A percentile compares a stretch with the other conserved stretches of the same genome.
Conservation (phyloP, 2,888 invertebrate genomes). For the Caenorhabditis doughertyi region DNA sequence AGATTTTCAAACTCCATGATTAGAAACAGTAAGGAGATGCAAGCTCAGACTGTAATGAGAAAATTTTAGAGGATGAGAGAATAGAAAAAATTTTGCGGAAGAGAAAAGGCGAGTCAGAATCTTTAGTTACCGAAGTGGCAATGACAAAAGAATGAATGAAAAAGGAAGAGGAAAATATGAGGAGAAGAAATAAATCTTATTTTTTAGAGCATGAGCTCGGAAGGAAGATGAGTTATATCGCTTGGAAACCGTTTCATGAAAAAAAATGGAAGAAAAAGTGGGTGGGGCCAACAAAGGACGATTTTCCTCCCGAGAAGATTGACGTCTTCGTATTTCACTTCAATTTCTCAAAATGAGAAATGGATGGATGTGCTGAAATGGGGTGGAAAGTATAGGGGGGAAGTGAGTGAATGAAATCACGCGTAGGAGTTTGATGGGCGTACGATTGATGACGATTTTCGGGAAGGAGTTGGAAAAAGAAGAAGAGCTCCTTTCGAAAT, state of each 20-base stretch:
- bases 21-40: not conserved
- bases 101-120: not conserved
- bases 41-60: not conserved
- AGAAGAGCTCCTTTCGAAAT: not conserved
- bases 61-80: not conserved
- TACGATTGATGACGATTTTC: conserved; percentile 25
- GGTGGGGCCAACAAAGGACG: not conserved
- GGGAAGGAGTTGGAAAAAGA: conserved; percentile 10
- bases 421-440: conserved; percentile 26
- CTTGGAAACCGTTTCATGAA: conserved; percentile 56
- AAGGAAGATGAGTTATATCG: conserved; percentile 28
- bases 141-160: conserved; percentile 7
- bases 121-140: conserved; percentile 21
- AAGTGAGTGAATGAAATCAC: conserved; percentile 33
- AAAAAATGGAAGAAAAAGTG: no score
- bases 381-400: conserved; percentile 17
- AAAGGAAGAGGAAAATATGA: conserved; percentile 14
- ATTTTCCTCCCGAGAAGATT: conserved; percentile 18
- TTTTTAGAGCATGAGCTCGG: not conserved
- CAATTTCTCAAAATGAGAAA: conserved; percentile 34
- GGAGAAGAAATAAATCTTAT: conserved; percentile 44
- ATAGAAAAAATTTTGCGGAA: conserved; percentile 5
- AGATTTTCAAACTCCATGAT: conserved; percentile 59
- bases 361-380: conserved; percentile 24
- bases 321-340: conserved; percentile 11